These are phyloP conservation scores for Heliconius hewitsoni DNA, from an alignment of 1,140 invertebrate genomes.

Conservation along the genomic window DNA sequence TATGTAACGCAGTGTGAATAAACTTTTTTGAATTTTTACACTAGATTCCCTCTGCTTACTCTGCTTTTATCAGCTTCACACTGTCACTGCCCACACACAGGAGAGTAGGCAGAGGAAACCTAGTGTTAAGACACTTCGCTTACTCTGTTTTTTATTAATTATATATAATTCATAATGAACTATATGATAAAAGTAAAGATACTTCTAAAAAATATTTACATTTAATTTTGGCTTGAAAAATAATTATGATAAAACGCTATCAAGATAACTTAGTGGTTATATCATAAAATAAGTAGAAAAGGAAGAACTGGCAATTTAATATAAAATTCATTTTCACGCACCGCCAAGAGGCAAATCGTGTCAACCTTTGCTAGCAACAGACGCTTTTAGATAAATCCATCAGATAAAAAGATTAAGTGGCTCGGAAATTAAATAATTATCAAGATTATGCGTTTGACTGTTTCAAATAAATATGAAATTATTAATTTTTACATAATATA, in stretches of 20 bases:
- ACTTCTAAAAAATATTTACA: background rate
- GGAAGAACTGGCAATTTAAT: conserved; percentile 23
- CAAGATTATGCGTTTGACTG: background rate
- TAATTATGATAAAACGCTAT: conserved; percentile 1
- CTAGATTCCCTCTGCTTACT: too few relatives aligned
- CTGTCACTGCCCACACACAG: too few relatives aligned
- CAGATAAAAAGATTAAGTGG: background rate
- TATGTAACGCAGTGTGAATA: too few relatives aligned
- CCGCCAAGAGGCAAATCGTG: conserved; percentile 17
- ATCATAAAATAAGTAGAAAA: conserved; percentile 1
- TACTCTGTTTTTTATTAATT: too few relatives aligned
- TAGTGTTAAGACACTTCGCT: too few relatives aligned
- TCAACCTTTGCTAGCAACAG: conserved; percentile 20
- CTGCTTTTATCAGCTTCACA: too few relatives aligned
- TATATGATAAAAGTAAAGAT: too few relatives aligned
- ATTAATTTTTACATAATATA: too few relatives aligned
- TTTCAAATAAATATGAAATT: background rate
- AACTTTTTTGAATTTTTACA: too few relatives aligned
- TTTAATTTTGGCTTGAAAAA: background rate
- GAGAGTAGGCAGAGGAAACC: too few relatives aligned
- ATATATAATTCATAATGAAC: too few relatives aligned
- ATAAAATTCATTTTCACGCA: conserved; percentile 29
- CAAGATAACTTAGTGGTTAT: background rate
- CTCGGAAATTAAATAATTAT: background rate
- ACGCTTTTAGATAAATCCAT: background rate